Evolutionary conservation across 2,797 vertebrate genomes (phyloP), one percentile per base, ranked within the genome.

Genomic region (Girardinus metallicus): DNA sequence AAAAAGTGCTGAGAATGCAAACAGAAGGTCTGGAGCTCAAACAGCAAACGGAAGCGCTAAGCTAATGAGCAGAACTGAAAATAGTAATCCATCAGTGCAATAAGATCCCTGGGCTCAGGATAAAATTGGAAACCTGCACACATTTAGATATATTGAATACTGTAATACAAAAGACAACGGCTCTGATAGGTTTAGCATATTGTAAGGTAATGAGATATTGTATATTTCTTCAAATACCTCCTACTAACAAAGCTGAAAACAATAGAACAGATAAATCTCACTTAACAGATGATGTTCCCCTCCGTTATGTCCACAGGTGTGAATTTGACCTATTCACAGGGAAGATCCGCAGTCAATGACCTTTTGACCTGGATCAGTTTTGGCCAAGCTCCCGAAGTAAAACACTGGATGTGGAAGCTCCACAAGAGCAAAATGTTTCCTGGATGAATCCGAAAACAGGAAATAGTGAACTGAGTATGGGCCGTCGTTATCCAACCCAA

Each of bases 41-140:
- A 81, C 49, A 21, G 78, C 18, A 82, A 87, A 84, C 34, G 76
- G 82, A 84, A 81, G 77, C 82, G 78, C 73, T 88, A 75, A 80
- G 55, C 76, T 89, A 88, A 92, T 92, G 88, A 91, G 73, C 55
- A 84, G 75, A 85, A 82, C 75, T 85, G 16, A 85, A 91, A 89
- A 87, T 73, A 85, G 80, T 64, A 75, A 85, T 89, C 73, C 76
- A 90, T 92, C 80, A 91, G 78, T 71, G 51, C 36, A n/a, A 73
- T 62, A 23, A 8, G 55, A 51, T 41, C 36, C 60, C 51, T 34
- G n/a, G 79, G 81, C 82, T 75, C 31, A 43, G 46, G 75, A 74
- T 74, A 57, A 85, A 88, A 86, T 82, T 11, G 89, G 73, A 85
- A 51, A 73, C 80, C 68, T 83, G 83, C 74, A 77, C 77, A 86